Conservation (phyloP, 2,888 invertebrate species). For the Apomyelois bistriatella region DNA sequence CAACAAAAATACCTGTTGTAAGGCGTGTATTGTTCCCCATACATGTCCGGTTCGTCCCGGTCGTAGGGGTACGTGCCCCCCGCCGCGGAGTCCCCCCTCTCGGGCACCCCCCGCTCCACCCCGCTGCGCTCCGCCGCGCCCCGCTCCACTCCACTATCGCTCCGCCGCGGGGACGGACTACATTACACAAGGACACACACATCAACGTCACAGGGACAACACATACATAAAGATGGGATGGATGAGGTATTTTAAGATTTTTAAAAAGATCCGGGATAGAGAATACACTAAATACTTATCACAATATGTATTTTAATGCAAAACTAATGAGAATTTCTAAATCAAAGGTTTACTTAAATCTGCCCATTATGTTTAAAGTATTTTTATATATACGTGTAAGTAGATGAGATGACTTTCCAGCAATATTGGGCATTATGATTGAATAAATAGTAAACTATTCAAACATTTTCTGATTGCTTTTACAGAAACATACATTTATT, state of each 20-base stretch:
- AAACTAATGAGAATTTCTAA: no score
- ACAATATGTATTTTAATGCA: no score
- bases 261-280: neutral
- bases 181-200: slow-evolving; percentile 23
- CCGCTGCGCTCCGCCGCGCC: slow-evolving; percentile 11
- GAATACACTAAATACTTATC: no score
- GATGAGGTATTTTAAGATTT: neutral
- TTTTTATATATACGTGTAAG: no score
- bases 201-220: slow-evolving; percentile 24
- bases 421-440: no score
- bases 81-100: slow-evolving; percentile 18
- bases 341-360: no score
- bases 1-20: slow-evolving; percentile 51
- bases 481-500: no score
- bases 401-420: no score
- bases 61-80: slow-evolving; percentile 41
- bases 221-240: slow-evolving; percentile 22
- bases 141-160: slow-evolving; percentile 27
- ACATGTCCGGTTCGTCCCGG: slow-evolving; percentile 56
- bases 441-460: no score
- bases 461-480: no score
- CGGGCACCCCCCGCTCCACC: neutral
- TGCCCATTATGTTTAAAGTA: no score
- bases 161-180: slow-evolving; percentile 61
- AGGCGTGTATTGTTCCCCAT: slow-evolving; percentile 65